These are phyloP conservation scores for Macropus fuliginosus DNA, from an alignment of 2,797 vertebrate species.

Conservation along the genomic window DNA sequence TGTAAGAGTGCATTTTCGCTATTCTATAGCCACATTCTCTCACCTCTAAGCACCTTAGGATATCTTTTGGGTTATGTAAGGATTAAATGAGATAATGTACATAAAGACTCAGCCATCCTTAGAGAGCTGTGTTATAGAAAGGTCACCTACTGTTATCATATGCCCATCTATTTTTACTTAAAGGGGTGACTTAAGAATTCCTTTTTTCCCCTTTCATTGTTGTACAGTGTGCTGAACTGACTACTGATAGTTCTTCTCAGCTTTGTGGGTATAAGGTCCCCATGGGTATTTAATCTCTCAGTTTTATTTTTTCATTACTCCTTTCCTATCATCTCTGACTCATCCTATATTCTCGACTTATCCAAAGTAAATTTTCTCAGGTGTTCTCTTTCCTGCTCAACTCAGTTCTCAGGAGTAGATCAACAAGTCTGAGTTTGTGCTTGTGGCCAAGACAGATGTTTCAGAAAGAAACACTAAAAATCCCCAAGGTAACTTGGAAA, in stretches of 20 bases:
- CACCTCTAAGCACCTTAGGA: not conserved
- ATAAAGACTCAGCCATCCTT: not conserved
- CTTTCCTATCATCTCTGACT: not conserved
- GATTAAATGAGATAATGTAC: not conserved
- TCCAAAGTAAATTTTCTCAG: not conserved
- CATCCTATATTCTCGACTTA: not conserved
- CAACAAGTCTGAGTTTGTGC: not conserved
- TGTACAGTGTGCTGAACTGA: not conserved
- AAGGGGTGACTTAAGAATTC: not conserved
- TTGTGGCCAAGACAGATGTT: not conserved
- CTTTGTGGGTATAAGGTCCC: not conserved
- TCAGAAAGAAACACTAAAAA: not conserved
- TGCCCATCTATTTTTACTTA: not conserved
- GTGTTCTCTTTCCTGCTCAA: not conserved
- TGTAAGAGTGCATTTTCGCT: not conserved
- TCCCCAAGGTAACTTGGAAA: not conserved
- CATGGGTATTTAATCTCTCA: not conserved
- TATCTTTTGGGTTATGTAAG: not conserved
- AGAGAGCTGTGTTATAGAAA: not conserved
- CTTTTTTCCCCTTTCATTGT: not conserved
- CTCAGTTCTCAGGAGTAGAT: not conserved
- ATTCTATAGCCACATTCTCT: not conserved
- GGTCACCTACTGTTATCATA: not conserved
- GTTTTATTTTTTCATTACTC: not conserved
- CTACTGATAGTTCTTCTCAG: not conserved